Base-by-base conservation (phyloP, 2,888 invertebrate genomes). In the Sphecodes monilicornis region DNA sequence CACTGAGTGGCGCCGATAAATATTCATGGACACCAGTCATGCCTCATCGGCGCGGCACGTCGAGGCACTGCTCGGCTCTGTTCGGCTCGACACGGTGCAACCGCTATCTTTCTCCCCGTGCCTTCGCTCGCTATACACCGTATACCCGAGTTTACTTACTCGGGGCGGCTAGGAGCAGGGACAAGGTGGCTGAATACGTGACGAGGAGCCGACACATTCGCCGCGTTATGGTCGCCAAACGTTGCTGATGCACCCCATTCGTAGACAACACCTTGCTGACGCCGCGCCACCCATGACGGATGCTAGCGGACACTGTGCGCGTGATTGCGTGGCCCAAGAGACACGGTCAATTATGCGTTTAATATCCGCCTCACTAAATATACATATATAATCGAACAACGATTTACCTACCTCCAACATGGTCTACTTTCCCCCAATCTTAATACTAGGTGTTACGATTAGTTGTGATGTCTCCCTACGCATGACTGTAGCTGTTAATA, bases 11-110 rank as follows among this genome's bases (percentile, higher is more conserved):
- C 71, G 74, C 69, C 78, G 89, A 89, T 91, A 89, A 86, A 91
- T 91, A 91, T 91, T 91, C 91, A 91, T 91, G 86, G 82, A 70
- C 70, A 60, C 78, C 72, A 41, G 87, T 80, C 82, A 76, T 84
- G 80, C 79, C 60, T 86, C 81, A 71, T 71, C 66, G 75, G 50
- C 77, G 57, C 50, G 50, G 0, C 43, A 4, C 43, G n/a, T n/a
- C n/a, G n/a, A n/a, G 43, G 4, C 43, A 5, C 18, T 4, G 4
- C 46, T 1, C 6, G 18, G 18, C 50, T 18, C 1, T 5, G 6
- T 18, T 46, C 16, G 46, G 46, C 46, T 46, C 6, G 18, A n/a
- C 29, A 11, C n/a, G 70, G 74, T 57, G 18, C 22, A 22, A 32
- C 29, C 80, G 72, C 84, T 82, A 83, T 88, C 88, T 88, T 88